These are phyloP conservation scores for Hemitrygon akajei DNA, from an alignment of 2,797 vertebrate species.

Conservation along the genomic window DNA sequence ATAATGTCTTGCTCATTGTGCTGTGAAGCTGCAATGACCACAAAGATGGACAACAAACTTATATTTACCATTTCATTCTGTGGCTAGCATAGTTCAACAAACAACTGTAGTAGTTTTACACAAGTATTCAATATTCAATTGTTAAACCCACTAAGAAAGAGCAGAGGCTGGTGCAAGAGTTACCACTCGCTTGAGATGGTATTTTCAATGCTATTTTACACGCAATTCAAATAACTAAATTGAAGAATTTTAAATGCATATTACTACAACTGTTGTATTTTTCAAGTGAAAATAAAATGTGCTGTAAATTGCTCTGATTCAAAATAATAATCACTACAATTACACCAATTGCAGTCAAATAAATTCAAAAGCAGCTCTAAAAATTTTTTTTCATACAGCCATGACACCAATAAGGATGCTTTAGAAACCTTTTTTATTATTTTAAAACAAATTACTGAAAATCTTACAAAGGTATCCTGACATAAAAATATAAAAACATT, in stretches of 20 bases:
- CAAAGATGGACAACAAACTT: background rate
- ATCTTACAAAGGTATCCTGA: no score
- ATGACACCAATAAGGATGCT: background rate
- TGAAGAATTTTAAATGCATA: no score
- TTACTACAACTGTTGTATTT: no score
- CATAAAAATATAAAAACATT: no score
- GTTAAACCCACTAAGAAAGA: background rate
- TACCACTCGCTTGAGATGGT: background rate
- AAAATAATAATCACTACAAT: no score
- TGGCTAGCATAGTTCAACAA: background rate
- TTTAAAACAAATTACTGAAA: background rate
- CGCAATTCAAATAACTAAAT: no score
- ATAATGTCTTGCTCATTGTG: background rate
- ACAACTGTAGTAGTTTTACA: background rate
- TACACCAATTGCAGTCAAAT: no score
- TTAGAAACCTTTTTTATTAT: background rate
- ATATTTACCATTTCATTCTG: background rate
- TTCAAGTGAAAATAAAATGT: no score
- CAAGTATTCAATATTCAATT: background rate
- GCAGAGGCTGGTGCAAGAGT: background rate
- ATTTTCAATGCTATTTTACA: no score
- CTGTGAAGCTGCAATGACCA: background rate
- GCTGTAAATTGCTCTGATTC: no score
- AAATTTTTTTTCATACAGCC: background rate
- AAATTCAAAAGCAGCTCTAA: background rate